Base-by-base conservation (phyloP, 2,113 vertebrate species). In the Sylvilagus bachmani region DNA sequence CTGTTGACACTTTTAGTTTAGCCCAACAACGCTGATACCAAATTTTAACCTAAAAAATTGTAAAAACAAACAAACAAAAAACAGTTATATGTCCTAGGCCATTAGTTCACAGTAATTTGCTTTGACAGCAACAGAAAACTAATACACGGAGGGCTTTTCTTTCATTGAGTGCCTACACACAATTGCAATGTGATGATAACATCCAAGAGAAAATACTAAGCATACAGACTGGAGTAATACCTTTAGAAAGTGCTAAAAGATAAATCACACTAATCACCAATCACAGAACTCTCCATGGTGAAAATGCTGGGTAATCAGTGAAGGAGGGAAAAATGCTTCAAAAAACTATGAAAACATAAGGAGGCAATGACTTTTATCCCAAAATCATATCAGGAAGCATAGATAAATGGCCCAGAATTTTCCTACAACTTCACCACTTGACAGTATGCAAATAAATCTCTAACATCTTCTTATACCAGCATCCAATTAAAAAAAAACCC, bases 111-210 rank as follows among this genome's bases (percentile, higher is more conserved):
- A 89, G 31, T 75, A 69, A 79, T 51, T 92, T 88, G 36, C 19
- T 66, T 84, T 38, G 62, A 53, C 11, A 95, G 25, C 31, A 92
- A 86, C 10, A 95, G 75, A 92, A 95, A 86, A 83, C 11, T 70
- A 89, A 79, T 36, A 91, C 24, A 71, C 58, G 33, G 29, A 73
- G 21, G 12, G 4, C 4, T 29, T 70, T 82, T 81, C 61, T 70
- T 86, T 5, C 53, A 77, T 29, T 27, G 27, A 82, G 36, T 81
- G 24, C 14, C 36, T 62, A 13, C 2, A 70, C 58, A 81, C 29
- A 64, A 89, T 86, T 91, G 91, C 27, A 74, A 74, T 17, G 70
- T 4, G n/a, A 66, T 77, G 89, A 78, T 73, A 71, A 62, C 58
- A 11, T 86, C 58, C 27, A 61, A 51, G 77, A 87, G 73, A 90